Percentiles rank a stretch among this genome's conserved stretches.
Conservation (phyloP, 2,888 invertebrate species). For the Lithosia quadra region DNA sequence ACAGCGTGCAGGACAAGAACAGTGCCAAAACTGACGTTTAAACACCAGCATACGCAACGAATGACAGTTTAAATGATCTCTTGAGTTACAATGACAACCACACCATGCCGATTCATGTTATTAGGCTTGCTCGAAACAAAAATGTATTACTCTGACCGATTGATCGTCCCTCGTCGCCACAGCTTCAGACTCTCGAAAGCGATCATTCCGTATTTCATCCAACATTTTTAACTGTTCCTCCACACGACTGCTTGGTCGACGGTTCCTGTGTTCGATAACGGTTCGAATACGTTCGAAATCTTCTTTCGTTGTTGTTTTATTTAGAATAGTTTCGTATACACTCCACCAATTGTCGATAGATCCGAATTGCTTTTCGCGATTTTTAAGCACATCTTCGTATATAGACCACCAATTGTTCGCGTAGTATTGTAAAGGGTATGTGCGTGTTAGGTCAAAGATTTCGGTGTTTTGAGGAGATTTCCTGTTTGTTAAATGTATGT, state of each 20-base stretch:
- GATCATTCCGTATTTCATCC: slow-evolving; percentile 73
- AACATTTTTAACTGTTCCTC: slow-evolving; percentile 77
- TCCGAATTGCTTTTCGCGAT: slow-evolving; percentile 79
- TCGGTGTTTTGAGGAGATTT: slow-evolving; percentile 62
- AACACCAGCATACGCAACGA: slow-evolving; percentile 24
- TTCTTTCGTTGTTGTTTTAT: slow-evolving; percentile 67
- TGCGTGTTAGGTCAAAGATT: slow-evolving; percentile 77
- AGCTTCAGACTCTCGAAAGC: slow-evolving; percentile 74
- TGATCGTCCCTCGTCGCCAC: slow-evolving; percentile 68
- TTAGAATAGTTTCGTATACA: slow-evolving; percentile 77
- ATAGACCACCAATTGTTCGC: slow-evolving; percentile 85
- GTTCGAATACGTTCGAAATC: slow-evolving; percentile 66
- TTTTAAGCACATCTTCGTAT: slow-evolving; percentile 80
- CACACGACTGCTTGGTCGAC: slow-evolving; percentile 71
- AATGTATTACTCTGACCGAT: slow-evolving; percentile 74
- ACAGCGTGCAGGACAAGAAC: slow-evolving; percentile 21
- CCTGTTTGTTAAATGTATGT: slow-evolving; percentile 54
- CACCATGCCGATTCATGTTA: slow-evolving; percentile 26
- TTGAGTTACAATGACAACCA: slow-evolving; percentile 22
- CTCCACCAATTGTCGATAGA: slow-evolving; percentile 84
- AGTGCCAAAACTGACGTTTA: slow-evolving; percentile 23
- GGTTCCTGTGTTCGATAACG: slow-evolving; percentile 65
- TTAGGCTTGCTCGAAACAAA: slow-evolving; percentile 25
- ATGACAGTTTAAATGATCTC: slow-evolving; percentile 17
- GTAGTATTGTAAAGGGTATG: slow-evolving; percentile 80